A percentile compares a stretch with the other conserved stretches of the same genome.
Evolutionary conservation across 2,113 vertebrate species (phyloP).

Genomic region (Tragelaphus imberbis): DNA sequence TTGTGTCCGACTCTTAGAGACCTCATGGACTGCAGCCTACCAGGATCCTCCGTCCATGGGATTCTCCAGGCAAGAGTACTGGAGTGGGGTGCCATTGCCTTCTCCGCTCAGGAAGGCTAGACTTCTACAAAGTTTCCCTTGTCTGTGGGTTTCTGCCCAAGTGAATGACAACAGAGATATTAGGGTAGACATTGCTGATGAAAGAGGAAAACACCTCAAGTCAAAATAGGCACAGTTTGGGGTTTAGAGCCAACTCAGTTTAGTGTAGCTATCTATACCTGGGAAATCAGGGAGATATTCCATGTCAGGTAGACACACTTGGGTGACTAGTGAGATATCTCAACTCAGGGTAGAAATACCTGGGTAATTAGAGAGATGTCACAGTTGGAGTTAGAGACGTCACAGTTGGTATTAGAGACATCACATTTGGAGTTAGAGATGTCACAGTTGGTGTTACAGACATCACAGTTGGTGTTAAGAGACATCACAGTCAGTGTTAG

Average conservation of each 20-base stretch:
- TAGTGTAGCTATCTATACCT: background rate
- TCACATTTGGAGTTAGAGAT: background rate
- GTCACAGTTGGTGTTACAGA: background rate
- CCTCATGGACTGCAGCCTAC: too few relatives aligned
- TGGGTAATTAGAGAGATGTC: background rate
- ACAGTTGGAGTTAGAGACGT: background rate
- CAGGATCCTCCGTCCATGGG: too few relatives aligned
- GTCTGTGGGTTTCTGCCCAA: background rate
- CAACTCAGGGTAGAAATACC: background rate
- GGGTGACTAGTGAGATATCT: background rate
- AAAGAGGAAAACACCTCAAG: background rate
- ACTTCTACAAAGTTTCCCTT: background rate
- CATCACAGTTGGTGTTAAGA: rapidly evolving
- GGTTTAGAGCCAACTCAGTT: background rate
- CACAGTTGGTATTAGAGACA: background rate
- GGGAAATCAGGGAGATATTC: background rate
- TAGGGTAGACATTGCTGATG: background rate
- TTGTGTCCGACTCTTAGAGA: rapidly evolving
- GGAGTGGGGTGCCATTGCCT: too few relatives aligned
- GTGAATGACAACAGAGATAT: background rate
- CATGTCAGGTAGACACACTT: background rate
- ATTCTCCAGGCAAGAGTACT: too few relatives aligned
- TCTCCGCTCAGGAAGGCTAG: background rate
- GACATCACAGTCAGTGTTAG: background rate
- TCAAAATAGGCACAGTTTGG: background rate